Evolutionary conservation across 1,140 invertebrate genomes (phyloP), one percentile per base, ranked within the genome.

Genomic region (Zaprionus inermis): DNA sequence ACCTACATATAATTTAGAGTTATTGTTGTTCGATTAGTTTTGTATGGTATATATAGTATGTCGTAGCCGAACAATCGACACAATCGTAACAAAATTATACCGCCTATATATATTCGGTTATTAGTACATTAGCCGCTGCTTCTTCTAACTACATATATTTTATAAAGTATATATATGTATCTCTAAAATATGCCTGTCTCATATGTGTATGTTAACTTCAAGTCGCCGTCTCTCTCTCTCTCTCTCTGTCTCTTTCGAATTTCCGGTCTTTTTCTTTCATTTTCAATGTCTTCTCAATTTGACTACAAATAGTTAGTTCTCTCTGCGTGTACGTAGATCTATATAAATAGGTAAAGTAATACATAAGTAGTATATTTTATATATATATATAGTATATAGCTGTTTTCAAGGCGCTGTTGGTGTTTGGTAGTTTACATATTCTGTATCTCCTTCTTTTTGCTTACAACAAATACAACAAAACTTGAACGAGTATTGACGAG

Each of bases 351-450:
- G 24, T 44, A 68, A 55, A 57, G 46, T 66, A 66, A 72, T 83
- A 54, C 65, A 74, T 77, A 58, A 30, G 30, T 71, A 44, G 70
- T 56, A 55, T 64, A 72, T 54, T 36, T 28, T 57, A 54, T 76
- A 11, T 63, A 54, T 52, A 54, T 73, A 56, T 66, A 63, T 63
- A 58, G 52, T 78, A 52, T 76, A 70, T 64, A 84, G 74, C 70
- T 59, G 28, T 72, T 76, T 72, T 76, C 56, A 89, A 89, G 85
- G 85, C 85, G 84, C 85, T 85, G 66, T 81, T 85, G 85, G 85
- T 89, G 85, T 84, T 84, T 72, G 55, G 60, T 79, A 68, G 59
- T 51, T 59, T 46, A 2, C 32, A 16, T 22, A 44, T 44, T 34
- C 14, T 28, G 34, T 32, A 38, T 44, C 41, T 6, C 55, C 24